A percentile compares a stretch with the other conserved stretches of the same genome.
Evolutionary conservation across 2,113 vertebrate genomes (phyloP).

Genomic region (Xyrauchen texanus): DNA sequence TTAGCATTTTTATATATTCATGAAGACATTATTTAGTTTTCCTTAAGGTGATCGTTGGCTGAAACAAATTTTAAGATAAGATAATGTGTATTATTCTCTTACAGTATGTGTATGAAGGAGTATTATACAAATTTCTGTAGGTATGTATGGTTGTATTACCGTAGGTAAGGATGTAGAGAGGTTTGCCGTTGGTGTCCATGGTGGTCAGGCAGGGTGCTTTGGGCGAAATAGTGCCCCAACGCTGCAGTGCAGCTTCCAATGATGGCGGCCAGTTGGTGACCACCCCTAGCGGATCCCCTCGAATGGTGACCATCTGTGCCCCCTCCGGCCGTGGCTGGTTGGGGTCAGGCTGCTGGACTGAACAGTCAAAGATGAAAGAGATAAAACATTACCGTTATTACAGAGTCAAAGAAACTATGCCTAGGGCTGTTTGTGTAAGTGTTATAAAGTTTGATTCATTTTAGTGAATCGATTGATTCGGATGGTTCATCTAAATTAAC

Average conservation of each 20-base stretch:
- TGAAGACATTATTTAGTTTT: too few relatives aligned
- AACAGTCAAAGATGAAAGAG: slow-evolving; percentile 6
- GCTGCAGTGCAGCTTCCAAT: slow-evolving; percentile 93
- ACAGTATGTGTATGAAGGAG: too few relatives aligned
- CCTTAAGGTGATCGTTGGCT: too few relatives aligned
- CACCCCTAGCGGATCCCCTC: slow-evolving; percentile 92
- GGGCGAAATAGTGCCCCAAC: slow-evolving; percentile 97
- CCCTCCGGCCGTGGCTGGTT: slow-evolving; percentile 97
- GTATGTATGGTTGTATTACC: slow-evolving; percentile 71
- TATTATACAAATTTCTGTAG: not conserved
- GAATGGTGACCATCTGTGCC: slow-evolving; percentile 93
- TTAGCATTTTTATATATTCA: too few relatives aligned
- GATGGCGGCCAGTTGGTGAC: slow-evolving; percentile 98
- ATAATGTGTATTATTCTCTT: too few relatives aligned
- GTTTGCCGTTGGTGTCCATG: slow-evolving; percentile 97
- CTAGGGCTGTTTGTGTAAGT: too few relatives aligned
- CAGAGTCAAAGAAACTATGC: not conserved
- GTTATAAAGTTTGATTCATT: not conserved
- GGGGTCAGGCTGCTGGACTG: slow-evolving; percentile 98
- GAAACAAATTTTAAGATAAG: too few relatives aligned
- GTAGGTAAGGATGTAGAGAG: slow-evolving; percentile 95
- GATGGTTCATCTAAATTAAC: too few relatives aligned
- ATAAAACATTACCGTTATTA: not conserved
- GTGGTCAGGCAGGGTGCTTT: slow-evolving; percentile 98
- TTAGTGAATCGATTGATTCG: not conserved